phyloP scores from a whole-genome alignment of 2,888 invertebrate species.

The Hoplodrina ambigua region DNA sequence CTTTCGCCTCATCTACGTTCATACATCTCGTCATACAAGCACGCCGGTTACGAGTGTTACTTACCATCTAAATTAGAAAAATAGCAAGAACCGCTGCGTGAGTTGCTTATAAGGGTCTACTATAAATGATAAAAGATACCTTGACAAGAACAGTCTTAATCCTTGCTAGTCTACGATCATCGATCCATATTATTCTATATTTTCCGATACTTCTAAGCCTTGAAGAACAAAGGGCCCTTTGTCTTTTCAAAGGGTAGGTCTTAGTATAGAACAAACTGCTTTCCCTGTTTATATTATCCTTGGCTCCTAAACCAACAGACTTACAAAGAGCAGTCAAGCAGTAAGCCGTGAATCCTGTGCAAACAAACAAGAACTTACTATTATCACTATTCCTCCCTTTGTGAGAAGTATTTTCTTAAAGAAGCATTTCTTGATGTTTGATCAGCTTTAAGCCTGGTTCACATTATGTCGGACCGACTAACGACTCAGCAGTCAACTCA shows the following conservation, averaged over 20 bases:
- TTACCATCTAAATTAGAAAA: too few relatives aligned
- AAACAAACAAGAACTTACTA: constrained; percentile 34
- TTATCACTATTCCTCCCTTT: constrained; percentile 2
- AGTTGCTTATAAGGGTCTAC: background rate
- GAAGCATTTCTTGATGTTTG: constrained; percentile 14
- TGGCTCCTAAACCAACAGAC: constrained; percentile 43
- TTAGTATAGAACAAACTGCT: constrained; percentile 29
- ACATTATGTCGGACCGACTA: too few relatives aligned
- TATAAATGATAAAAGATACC: background rate
- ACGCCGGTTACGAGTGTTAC: too few relatives aligned
- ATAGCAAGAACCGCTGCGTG: too few relatives aligned
- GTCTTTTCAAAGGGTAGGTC: constrained; percentile 27
- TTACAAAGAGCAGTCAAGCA: constrained; percentile 11
- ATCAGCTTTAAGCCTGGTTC: constrained; percentile 13
- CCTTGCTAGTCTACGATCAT: background rate
- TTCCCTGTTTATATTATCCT: constrained; percentile 46
- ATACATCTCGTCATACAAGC: too few relatives aligned
- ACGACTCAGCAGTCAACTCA: too few relatives aligned
- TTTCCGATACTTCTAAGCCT: constrained; percentile 7
- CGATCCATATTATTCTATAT: background rate
- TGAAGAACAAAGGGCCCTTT: constrained; percentile 27
- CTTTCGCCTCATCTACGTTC: too few relatives aligned
- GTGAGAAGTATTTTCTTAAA: constrained; percentile 33
- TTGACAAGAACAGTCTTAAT: background rate
- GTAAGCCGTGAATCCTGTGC: constrained; percentile 34